phyloP scores from a whole-genome alignment of 2,113 vertebrate genomes.

The Beaufortia kweichowensis region DNA sequence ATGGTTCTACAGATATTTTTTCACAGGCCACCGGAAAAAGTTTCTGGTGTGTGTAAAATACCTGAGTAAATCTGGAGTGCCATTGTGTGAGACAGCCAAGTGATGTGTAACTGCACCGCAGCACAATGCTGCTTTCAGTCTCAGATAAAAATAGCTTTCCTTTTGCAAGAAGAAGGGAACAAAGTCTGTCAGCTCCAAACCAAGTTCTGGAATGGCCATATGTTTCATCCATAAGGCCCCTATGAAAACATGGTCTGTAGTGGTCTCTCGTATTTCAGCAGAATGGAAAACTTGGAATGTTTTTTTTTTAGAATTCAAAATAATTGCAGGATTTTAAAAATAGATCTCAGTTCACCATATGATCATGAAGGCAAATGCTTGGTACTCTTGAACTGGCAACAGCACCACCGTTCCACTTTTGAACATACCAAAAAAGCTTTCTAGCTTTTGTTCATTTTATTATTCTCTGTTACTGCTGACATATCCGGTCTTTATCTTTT shows the following conservation, averaged over 20 bases:
- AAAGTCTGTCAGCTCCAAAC: slow-evolving; percentile 17
- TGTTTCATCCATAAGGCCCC: slow-evolving; percentile 57
- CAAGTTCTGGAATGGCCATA: slow-evolving; percentile 42
- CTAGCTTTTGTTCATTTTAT: background rate
- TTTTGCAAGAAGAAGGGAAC: slow-evolving; percentile 60
- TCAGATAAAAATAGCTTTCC: slow-evolving; percentile 73
- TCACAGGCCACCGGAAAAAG: slow-evolving; percentile 2
- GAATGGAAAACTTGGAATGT: slow-evolving; percentile 54
- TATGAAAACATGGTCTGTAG: slow-evolving; percentile 59
- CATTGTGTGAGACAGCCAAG: slow-evolving; percentile 56
- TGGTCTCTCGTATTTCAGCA: slow-evolving; percentile 40
- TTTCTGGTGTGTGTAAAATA: slow-evolving; percentile 19
- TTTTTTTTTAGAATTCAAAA: slow-evolving; percentile 73
- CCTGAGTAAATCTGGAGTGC: slow-evolving; percentile 5
- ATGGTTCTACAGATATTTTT: slow-evolving; percentile 17
- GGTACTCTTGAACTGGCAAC: background rate
- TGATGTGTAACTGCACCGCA: slow-evolving; percentile 58
- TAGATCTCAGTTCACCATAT: slow-evolving; percentile 41
- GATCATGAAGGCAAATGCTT: slow-evolving; percentile 2
- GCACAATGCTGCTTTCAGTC: slow-evolving; percentile 62
- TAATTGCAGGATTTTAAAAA: slow-evolving; percentile 73
- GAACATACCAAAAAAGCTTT: background rate
- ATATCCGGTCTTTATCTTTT: background rate
- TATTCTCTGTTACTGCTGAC: background rate
- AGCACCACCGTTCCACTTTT: background rate